phyloP scores from a whole-genome alignment of 2,797 vertebrate genomes.

The Percopsis omiscomaycus region DNA sequence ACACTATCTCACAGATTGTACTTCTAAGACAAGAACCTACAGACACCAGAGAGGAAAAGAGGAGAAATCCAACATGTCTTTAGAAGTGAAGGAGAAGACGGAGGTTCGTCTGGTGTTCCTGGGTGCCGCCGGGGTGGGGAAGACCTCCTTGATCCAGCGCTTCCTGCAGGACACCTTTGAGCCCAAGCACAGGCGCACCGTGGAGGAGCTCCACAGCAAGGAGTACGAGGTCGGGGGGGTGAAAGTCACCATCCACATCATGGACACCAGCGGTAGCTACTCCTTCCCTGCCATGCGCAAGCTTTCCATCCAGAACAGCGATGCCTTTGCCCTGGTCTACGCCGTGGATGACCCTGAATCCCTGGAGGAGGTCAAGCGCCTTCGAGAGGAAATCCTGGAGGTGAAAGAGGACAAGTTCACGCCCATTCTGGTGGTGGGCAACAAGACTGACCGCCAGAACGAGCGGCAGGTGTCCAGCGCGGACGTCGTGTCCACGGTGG shows the following conservation, averaged over 20 bases:
- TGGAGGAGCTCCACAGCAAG: constrained; percentile 86
- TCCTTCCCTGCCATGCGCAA: constrained; percentile 91
- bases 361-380: constrained; percentile 78
- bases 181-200: constrained; percentile 83
- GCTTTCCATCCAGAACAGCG: constrained; percentile 86
- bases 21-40: neutral
- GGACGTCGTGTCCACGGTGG: constrained; percentile 80
- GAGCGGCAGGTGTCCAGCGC: constrained; percentile 73
- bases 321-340: constrained; percentile 87
- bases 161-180: constrained; percentile 88
- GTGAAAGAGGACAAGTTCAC: constrained; percentile 85
- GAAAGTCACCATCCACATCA: constrained; percentile 83
- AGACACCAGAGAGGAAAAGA: neutral
- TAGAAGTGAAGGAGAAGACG: constrained; percentile 80
- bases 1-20: constrained; percentile 1
- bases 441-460: constrained; percentile 79
- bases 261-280: constrained; percentile 91
- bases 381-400: constrained; percentile 88
- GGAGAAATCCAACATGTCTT: constrained; percentile 69
- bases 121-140: constrained; percentile 86
- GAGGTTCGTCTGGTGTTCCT: constrained; percentile 86
- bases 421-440: constrained; percentile 86
- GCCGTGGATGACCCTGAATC: constrained; percentile 82
- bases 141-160: constrained; percentile 85
- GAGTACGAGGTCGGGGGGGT: constrained; percentile 82